These are phyloP conservation scores for Myotis davidii DNA, from an alignment of 2,113 vertebrate species.

Conservation along the genomic window DNA sequence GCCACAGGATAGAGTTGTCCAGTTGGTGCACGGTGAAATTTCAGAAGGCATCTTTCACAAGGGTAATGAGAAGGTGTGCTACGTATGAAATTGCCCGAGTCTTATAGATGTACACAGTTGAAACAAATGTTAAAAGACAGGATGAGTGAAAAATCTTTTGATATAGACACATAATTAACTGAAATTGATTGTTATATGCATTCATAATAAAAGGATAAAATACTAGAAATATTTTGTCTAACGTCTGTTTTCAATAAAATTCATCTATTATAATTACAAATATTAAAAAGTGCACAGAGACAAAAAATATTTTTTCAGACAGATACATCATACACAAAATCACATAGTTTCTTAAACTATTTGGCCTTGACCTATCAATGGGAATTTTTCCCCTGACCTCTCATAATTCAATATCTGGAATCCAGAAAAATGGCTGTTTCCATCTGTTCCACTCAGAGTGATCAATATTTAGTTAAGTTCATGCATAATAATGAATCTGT, in stretches of 20 bases:
- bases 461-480: conserved; percentile 75
- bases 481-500: conserved; percentile 70
- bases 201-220: conserved; percentile 4
- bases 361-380: conserved; percentile 68
- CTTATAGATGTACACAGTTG: background rate
- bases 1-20: background rate
- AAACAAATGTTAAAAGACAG: conserved; percentile 14
- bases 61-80: background rate
- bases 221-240: conserved; percentile 3
- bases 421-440: conserved; percentile 69
- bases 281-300: background rate
- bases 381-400: conserved; percentile 57
- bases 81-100: background rate
- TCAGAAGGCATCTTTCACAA: background rate
- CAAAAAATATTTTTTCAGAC: background rate
- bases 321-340: conserved; percentile 21
- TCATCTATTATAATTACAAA: background rate
- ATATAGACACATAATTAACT: conserved; percentile 6
- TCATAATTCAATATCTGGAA: conserved; percentile 72
- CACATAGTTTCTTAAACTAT: conserved; percentile 54
- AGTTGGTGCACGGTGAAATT: background rate
- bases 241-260: conserved; percentile 1
- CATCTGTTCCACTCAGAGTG: conserved; percentile 69
- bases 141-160: background rate
- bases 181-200: background rate